Percentiles rank a stretch among this genome's conserved stretches.
These are phyloP conservation scores for Malurus cyaneus DNA, from an alignment of 2,113 vertebrate species.

Conservation along the genomic window DNA sequence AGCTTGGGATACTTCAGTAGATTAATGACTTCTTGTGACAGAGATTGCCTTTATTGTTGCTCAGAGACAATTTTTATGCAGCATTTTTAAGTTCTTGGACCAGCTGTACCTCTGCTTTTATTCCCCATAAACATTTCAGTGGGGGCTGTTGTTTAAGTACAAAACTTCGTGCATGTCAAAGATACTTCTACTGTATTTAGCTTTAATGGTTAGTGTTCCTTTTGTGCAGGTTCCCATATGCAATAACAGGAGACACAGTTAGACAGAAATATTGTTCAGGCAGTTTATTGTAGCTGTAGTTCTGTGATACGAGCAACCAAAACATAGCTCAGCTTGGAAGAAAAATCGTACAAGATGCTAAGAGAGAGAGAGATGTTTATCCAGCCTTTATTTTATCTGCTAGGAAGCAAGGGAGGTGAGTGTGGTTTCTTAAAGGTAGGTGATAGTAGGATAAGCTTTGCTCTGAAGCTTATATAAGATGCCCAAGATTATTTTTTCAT, in stretches of 20 bases:
- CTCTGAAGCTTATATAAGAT: background rate
- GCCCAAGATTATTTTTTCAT: background rate
- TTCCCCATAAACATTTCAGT: background rate
- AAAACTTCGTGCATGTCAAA: background rate
- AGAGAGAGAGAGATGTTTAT: background rate
- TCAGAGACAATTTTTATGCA: background rate
- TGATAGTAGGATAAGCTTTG: background rate
- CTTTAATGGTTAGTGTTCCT: background rate
- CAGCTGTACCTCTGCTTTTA: background rate
- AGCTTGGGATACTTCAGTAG: background rate
- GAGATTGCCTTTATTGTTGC: background rate
- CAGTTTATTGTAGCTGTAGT: background rate
- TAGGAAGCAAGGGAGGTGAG: background rate
- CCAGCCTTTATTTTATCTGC: background rate
- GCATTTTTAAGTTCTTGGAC: background rate
- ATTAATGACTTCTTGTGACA: background rate
- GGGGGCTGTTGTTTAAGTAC: background rate
- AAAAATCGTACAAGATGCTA: background rate
- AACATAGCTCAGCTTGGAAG: background rate
- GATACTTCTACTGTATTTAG: background rate
- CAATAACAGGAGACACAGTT: background rate
- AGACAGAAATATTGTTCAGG: background rate
- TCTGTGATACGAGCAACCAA: background rate
- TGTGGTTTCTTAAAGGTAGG: background rate
- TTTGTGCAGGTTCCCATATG: background rate